These are phyloP conservation scores for Hypothenemus hampei DNA, from an alignment of 1,140 invertebrate genomes.

Conservation along the genomic window DNA sequence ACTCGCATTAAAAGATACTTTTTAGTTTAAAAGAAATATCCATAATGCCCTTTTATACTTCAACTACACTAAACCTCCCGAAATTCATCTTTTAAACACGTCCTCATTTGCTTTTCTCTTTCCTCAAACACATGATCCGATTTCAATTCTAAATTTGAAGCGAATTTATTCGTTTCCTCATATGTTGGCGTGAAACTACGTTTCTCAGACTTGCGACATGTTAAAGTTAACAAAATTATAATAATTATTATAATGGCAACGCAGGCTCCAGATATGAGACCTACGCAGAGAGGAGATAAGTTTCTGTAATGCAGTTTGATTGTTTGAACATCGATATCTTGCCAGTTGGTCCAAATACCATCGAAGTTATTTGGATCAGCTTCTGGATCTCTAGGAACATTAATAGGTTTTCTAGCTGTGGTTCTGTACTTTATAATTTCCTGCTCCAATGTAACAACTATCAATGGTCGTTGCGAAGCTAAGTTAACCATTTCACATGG, in stretches of 20 bases:
- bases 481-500: conserved; percentile 75
- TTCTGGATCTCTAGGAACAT: conserved; percentile 50
- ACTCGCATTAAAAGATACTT: conserved; percentile 10
- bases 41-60: conserved; percentile 1
- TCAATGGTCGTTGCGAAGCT: conserved; percentile 46
- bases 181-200: conserved; percentile 1
- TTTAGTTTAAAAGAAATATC: conserved; percentile 10
- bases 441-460: conserved; percentile 48
- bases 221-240: conserved; percentile 17
- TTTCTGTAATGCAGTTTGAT: conserved; percentile 26
- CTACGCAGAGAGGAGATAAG: conserved; percentile 32
- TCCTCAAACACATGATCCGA: conserved; percentile 12
- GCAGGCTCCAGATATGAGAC: conserved; percentile 33
- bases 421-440: conserved; percentile 47
- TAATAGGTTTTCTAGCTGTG: conserved; percentile 50
- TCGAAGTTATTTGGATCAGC: conserved; percentile 54
- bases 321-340: conserved; percentile 41
- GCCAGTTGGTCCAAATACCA: conserved; percentile 55
- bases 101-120: conserved; percentile 23
- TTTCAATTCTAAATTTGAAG: conserved; percentile 3
- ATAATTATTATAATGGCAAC: conserved; percentile 31
- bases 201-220: conserved; percentile 18
- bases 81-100: conserved; percentile 19
- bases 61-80: conserved; percentile 23
- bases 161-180: conserved; percentile 1